Evolutionary conservation across 2,888 invertebrate genomes (phyloP).

Genomic region (Keiferia lycopersicella): DNA sequence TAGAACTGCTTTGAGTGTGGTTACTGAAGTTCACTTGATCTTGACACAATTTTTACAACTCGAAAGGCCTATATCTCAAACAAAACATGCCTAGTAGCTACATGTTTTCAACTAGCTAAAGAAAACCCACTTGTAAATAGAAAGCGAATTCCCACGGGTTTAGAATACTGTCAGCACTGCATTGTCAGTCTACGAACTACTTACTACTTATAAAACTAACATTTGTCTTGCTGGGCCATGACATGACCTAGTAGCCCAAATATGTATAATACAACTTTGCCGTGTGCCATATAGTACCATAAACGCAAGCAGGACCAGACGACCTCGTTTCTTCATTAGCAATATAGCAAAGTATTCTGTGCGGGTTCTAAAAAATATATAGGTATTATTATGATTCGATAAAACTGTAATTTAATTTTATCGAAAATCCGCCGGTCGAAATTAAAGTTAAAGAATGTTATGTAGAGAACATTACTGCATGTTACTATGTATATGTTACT

Average conservation of each 20-base stretch:
- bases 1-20: not conserved
- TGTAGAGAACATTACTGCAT: too few species aligned
- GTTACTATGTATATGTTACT: too few species aligned
- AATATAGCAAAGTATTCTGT: too few species aligned
- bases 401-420: too few species aligned
- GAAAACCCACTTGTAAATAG: not conserved
- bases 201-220: slow-evolving; percentile 15
- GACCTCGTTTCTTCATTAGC: not conserved
- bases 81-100: not conserved
- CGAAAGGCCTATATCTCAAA: not conserved
- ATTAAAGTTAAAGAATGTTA: too few species aligned
- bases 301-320: not conserved
- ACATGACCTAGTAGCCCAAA: slow-evolving; percentile 36
- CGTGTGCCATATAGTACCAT: not conserved
- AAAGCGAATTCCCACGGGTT: slow-evolving; percentile 13
- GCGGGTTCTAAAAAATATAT: too few species aligned
- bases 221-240: slow-evolving; percentile 33
- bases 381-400: too few species aligned
- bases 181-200: slow-evolving; percentile 2
- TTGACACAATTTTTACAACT: not conserved
- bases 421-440: too few species aligned
- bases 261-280: slow-evolving; percentile 29
- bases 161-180: not conserved
- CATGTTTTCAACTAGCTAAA: not conserved
- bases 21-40: not conserved